Evolutionary conservation across 2,113 vertebrate genomes (phyloP), one percentile per base, ranked within the genome.

Genomic region (Oreochromis niloticus): DNA sequence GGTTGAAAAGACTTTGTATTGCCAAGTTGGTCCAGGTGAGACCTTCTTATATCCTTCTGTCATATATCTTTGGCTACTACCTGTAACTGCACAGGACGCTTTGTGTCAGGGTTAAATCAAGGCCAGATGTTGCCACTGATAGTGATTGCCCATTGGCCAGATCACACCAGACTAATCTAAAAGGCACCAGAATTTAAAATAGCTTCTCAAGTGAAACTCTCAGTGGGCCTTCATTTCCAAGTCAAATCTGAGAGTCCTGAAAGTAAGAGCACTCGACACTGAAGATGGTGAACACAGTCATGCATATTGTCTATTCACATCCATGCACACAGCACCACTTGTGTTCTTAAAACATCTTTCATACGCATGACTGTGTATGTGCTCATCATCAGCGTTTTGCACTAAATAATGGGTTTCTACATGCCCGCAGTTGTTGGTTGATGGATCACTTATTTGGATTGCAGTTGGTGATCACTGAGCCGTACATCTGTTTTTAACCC

Each of bases 401-500:
- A 27, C 73, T 68, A 16, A 11, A 11, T 24, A 50, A 71, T 41
- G 22, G 54, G 54, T 68, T 39, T 22, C 39, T 39, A 63, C 30
- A 55, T 30, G 46, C 14, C 27, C n/a, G 12, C 34, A 46, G 19
- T 27, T 30, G 75, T 39, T 89, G 68, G 66, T 24, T 66, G 30
- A 56, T 36, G 55, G 41, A 85, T 32, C 41, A 61, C 54, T 85
- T 7, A 50, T 82, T 11, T 63, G n/a, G 17, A 82, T 46, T 84
- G 43, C 39, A 43, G 12, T 39, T 12, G 50, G 81, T 34, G 43
- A 81, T 73, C 14, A 22, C 54, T 75, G 54, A 84, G 13, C 16
- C 3, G 1, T 22, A 14, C 11, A 11, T 34, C 57, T 80, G 68
- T 80, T 24, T 85, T 54, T 85, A 34, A 55, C 24, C 17, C 24